Evolutionary conservation across 2,113 vertebrate species (phyloP).

Genomic region (Scortum barcoo): DNA sequence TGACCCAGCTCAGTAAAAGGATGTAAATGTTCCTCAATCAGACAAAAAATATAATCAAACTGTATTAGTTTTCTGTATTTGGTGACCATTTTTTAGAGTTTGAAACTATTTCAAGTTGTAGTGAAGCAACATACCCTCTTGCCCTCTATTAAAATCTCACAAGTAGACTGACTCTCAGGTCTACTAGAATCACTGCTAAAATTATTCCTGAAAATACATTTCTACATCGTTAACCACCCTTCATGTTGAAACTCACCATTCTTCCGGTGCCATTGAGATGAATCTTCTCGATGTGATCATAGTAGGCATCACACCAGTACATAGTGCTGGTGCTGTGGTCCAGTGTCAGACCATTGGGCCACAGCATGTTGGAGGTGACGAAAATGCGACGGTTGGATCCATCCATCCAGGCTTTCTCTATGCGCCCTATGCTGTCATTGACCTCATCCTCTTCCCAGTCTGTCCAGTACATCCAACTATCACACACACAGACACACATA

Average conservation of each 20-base stretch:
- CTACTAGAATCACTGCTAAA: neutral
- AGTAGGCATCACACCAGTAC: constrained; percentile 99
- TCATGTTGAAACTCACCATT: constrained; percentile 86
- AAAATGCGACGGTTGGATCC: constrained; percentile 93
- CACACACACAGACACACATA: constrained; percentile 30
- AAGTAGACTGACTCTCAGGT: no score
- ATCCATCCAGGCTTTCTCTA: constrained; percentile 99
- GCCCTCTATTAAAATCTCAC: neutral
- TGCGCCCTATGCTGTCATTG: constrained; percentile 96
- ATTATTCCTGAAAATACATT: neutral
- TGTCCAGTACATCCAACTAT: constrained; percentile 99
- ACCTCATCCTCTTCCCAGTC: constrained; percentile 99
- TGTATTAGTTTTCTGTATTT: neutral
- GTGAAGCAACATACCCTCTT: neutral
- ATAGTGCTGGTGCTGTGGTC: constrained; percentile 90
- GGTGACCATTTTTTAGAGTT: neutral
- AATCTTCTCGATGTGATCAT: constrained; percentile 98
- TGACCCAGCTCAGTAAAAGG: neutral
- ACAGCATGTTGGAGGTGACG: constrained; percentile 98
- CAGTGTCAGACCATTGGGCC: constrained; percentile 98
- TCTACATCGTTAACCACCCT: neutral
- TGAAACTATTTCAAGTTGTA: neutral
- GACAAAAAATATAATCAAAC: neutral
- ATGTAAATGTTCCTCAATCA: neutral
- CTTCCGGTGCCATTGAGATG: constrained; percentile 95